phyloP scores from a whole-genome alignment of 2,113 vertebrate genomes.

The Microtus pennsylvanicus region DNA sequence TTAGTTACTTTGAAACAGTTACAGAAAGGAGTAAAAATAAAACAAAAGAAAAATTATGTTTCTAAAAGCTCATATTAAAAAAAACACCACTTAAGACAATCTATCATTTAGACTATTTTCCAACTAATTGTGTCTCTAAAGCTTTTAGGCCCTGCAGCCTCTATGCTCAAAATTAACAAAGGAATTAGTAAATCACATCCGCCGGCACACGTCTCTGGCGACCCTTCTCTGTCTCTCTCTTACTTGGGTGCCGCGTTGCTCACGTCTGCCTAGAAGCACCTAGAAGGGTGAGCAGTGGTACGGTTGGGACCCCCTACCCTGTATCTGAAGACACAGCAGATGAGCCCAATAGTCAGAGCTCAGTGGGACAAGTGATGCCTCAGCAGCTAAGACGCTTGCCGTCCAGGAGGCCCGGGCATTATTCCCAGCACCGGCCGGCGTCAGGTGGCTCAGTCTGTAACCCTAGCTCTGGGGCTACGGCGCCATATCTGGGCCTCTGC shows the following conservation, averaged over 20 bases:
- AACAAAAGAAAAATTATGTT: slow-evolving; percentile 65
- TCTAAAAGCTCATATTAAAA: slow-evolving; percentile 39
- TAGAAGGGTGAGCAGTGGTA: neutral
- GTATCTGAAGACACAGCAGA: neutral
- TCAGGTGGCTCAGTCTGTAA: neutral
- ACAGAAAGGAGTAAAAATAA: neutral
- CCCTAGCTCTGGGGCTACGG: neutral
- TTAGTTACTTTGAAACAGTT: slow-evolving; percentile 46
- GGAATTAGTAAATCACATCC: slow-evolving; percentile 17
- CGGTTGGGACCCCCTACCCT: neutral
- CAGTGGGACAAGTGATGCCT: neutral
- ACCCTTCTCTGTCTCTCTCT: neutral
- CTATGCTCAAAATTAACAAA: slow-evolving; percentile 60
- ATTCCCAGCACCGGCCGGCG: neutral
- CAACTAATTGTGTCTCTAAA: slow-evolving; percentile 67
- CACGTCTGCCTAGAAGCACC: neutral
- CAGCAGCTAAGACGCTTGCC: neutral
- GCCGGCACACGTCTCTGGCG: neutral
- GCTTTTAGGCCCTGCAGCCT: slow-evolving; percentile 53
- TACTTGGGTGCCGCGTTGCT: neutral
- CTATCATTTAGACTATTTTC: slow-evolving; percentile 66
- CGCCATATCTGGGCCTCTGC: neutral
- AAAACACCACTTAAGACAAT: neutral
- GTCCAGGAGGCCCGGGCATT: no score
- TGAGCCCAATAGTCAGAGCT: neutral